Evolutionary conservation across 2,888 invertebrate species (phyloP).

Genomic region (Thyatira batis): DNA sequence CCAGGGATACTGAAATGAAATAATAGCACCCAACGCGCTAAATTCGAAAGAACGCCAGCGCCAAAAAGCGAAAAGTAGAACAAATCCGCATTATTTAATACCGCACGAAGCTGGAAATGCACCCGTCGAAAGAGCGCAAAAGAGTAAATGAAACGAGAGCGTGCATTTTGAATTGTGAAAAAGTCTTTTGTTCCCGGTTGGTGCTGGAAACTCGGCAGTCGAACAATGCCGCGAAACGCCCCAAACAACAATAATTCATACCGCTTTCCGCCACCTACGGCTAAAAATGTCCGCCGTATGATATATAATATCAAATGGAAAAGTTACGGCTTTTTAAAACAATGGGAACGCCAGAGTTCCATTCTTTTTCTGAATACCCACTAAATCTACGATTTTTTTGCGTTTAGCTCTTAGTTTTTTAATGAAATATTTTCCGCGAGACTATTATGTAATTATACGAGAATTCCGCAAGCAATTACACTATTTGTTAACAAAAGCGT

Average conservation of each 20-base stretch:
- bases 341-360: conserved; percentile 63
- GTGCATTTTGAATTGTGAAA: conserved; percentile 80
- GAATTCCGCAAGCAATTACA: conserved; percentile 14
- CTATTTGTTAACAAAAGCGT: conserved; percentile 61
- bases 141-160: conserved; percentile 81
- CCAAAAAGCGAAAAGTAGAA: conserved; percentile 65
- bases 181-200: conserved; percentile 75
- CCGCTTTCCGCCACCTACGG: conserved; percentile 81
- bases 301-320: conserved; percentile 80
- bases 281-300: conserved; percentile 80
- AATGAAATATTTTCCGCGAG: neutral
- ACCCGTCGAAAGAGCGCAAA: conserved; percentile 76
- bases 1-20: conserved; percentile 34
- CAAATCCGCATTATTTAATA: conserved; percentile 77
- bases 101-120: conserved; percentile 75
- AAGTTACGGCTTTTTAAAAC: conserved; percentile 80
- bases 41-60: conserved; percentile 44
- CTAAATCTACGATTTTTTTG: conserved; percentile 52
- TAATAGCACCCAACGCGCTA: conserved; percentile 28
- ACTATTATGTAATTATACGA: neutral
- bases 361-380: conserved; percentile 63
- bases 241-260: conserved; percentile 82
- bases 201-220: conserved; percentile 67
- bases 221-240: conserved; percentile 76
- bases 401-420: conserved; percentile 13